Evolutionary conservation across 2,113 vertebrate species (phyloP).

Genomic region (Gasterosteus nipponicus): DNA sequence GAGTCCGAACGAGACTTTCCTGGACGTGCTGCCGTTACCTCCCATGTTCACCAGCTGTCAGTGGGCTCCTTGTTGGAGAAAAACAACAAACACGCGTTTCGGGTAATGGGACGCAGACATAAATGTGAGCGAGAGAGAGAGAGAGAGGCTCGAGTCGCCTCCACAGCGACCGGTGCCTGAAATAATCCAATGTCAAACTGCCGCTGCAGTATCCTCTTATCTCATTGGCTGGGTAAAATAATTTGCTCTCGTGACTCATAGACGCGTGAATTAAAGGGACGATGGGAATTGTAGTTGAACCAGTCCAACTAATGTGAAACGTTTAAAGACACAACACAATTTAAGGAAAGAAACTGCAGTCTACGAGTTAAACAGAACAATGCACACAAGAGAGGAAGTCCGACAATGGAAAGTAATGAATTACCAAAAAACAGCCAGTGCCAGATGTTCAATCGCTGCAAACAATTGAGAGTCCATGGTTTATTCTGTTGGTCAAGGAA

Average conservation of each 20-base stretch:
- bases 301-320: too few species aligned
- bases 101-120: conserved; percentile 1
- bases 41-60: conserved; percentile 81
- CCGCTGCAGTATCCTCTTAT: conserved; percentile 52
- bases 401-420: background rate
- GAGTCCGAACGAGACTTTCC: conserved; percentile 89
- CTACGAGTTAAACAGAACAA: background rate
- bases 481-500: conserved; percentile 61
- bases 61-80: background rate
- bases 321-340: background rate
- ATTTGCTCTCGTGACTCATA: conserved; percentile 35
- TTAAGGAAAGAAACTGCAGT: background rate
- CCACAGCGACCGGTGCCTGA: conserved; percentile 35
- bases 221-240: conserved; percentile 65
- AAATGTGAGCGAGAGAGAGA: background rate
- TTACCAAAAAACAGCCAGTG: background rate
- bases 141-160: conserved; percentile 26
- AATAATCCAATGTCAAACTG: conserved; percentile 66
- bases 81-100: background rate
- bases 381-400: background rate
- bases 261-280: background rate
- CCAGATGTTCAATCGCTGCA: background rate
- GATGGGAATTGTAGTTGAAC: conserved; percentile 74
- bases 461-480: conserved; percentile 35
- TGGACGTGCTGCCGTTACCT: conserved; percentile 81